These are phyloP conservation scores for Sylvicola fuscatus DNA, from an alignment of 2,888 invertebrate genomes.

Conservation along the genomic window DNA sequence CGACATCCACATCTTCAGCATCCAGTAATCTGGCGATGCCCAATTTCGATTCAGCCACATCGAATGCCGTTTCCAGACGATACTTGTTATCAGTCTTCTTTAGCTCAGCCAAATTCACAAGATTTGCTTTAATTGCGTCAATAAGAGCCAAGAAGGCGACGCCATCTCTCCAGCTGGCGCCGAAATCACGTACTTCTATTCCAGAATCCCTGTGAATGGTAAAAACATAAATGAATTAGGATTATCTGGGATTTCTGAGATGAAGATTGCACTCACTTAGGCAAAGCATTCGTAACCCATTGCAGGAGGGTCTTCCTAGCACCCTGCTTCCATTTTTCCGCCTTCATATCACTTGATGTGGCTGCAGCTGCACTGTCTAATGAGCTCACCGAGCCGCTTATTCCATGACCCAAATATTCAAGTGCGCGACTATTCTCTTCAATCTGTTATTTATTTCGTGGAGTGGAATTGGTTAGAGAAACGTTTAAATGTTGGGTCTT, in stretches of 20 bases:
- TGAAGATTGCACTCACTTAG: constrained; percentile 35
- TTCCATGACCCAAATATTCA: constrained; percentile 61
- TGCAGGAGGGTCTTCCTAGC: constrained; percentile 79
- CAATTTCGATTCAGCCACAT: constrained; percentile 74
- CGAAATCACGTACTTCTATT: constrained; percentile 81
- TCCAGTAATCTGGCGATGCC: constrained; percentile 83
- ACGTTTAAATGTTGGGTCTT: too few species aligned
- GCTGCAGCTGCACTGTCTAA: constrained; percentile 50
- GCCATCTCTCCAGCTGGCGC: constrained; percentile 90
- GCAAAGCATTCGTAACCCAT: constrained; percentile 87
- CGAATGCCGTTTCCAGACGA: constrained; percentile 81
- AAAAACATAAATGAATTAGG: constrained; percentile 2
- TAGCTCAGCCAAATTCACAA: constrained; percentile 73
- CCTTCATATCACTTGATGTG: constrained; percentile 36
- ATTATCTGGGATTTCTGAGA: constrained; percentile 2
- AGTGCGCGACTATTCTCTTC: constrained; percentile 84
- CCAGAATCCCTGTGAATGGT: constrained; percentile 48
- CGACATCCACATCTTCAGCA: constrained; percentile 90
- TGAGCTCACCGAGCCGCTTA: constrained; percentile 62
- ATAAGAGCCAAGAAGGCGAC: constrained; percentile 88
- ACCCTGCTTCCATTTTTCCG: constrained; percentile 65
- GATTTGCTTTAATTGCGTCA: constrained; percentile 81
- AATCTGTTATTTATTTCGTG: constrained; percentile 54
- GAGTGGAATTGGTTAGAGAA: constrained; percentile 5
- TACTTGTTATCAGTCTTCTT: constrained; percentile 55